Evolutionary conservation across 1,140 invertebrate species (phyloP), one percentile per base, ranked within the genome.

Genomic region (Drosophila simulans): DNA sequence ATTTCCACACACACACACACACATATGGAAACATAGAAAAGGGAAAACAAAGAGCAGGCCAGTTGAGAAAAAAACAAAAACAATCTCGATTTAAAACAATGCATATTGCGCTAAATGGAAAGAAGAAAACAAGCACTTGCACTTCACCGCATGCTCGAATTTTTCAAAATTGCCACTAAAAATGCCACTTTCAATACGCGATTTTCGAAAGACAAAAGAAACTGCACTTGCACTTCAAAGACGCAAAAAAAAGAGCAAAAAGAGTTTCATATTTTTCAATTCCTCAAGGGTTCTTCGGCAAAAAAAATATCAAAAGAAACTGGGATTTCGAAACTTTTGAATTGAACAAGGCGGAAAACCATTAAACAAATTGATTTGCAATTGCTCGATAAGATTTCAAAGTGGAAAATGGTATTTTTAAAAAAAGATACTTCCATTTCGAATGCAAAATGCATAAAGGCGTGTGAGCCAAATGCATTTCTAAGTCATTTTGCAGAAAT

Each of bases 121-220:
- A 42, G 35, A 48, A 22, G 45, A 49, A 39, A 40, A 59, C 57
- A 58, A 68, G 76, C 84, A 88, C 80, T 88, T 58, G 76, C 84
- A 88, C 84, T 88, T 58, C 68, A 88, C 84, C 80, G 84, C 77
- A 88, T 88, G 84, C 84, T 89, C 66, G 53, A 72, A 89, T 88
- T 77, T 52, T 57, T 37, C 42, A 55, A 63, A 62, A 63, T 40
- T 53, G 52, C 62, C 42, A 17, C 17, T 45, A 39, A 62, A 60
- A 54, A 53, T 53, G 40, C 34, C 70, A 73, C 69, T 72, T 72
- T 37, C 40, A 22, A 40, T 49, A 63, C 20, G 31, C 25, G 34
- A 39, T 46, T 51, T 49, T 22, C 22, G 7, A 25, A 34, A 40
- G 20, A 66, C 69, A 58, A 70, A 60, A 60, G 53, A 53, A 45